phyloP scores from a whole-genome alignment of 2,113 vertebrate species.

The Prionailurus viverrinus region DNA sequence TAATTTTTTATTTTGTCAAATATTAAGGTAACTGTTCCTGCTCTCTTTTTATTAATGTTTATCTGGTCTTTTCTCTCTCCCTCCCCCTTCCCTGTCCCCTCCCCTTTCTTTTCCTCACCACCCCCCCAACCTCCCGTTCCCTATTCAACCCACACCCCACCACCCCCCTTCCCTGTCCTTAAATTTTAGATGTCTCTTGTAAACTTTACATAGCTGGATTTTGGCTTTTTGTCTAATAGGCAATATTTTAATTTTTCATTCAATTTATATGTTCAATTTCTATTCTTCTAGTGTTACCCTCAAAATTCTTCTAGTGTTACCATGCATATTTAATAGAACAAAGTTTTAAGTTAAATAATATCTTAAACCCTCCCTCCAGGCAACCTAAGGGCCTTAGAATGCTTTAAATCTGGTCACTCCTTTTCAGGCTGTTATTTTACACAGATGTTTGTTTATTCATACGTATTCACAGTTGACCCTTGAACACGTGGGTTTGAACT shows the following conservation, averaged over 20 bases:
- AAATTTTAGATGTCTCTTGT: background rate
- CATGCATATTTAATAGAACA: background rate
- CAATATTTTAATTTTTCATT: conserved; percentile 9
- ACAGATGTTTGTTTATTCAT: background rate
- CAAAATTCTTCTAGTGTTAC: background rate
- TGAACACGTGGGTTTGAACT: background rate
- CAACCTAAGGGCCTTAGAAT: background rate
- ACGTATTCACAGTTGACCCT: background rate
- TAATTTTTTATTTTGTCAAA: background rate
- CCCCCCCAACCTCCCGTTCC: too few relatives aligned
- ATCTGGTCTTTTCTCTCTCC: background rate
- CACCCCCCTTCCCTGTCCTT: background rate
- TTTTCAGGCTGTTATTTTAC: background rate
- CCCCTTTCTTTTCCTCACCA: background rate
- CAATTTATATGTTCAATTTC: background rate
- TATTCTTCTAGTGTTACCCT: conserved; percentile 1
- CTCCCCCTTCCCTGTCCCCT: background rate
- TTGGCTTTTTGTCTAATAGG: conserved; percentile 18
- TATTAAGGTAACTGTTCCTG: background rate
- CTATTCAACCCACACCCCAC: too few relatives aligned
- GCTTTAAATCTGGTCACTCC: background rate
- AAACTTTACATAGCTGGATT: background rate
- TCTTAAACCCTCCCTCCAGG: background rate
- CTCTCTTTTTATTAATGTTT: background rate
- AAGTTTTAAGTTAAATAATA: conserved; percentile 9